Percentiles rank a stretch among this genome's conserved stretches.
These are phyloP conservation scores for Ylistrum balloti DNA, from an alignment of 1,140 invertebrate genomes.

Conservation along the genomic window DNA sequence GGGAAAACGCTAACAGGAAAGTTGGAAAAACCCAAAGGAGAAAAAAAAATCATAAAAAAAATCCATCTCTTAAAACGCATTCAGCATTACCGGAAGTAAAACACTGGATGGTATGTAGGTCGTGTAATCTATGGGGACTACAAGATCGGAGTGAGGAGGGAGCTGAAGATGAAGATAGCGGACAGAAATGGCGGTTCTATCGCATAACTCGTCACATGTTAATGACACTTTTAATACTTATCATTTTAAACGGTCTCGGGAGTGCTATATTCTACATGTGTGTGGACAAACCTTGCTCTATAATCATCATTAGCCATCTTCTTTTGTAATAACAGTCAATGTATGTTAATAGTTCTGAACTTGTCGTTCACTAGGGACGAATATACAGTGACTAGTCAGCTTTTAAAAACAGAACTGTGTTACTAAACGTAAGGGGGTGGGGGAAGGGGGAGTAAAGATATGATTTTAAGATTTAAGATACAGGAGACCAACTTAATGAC, in stretches of 20 bases:
- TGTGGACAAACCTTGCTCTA: not conserved
- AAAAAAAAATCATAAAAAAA: too few relatives aligned
- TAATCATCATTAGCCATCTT: not conserved
- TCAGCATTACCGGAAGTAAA: too few relatives aligned
- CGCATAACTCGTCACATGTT: not conserved
- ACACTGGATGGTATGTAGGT: not conserved
- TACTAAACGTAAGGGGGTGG: too few relatives aligned
- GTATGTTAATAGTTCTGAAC: too few relatives aligned
- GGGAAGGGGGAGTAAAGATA: too few relatives aligned
- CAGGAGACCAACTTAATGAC: too few relatives aligned
- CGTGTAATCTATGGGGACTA: not conserved
- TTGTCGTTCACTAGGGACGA: not conserved
- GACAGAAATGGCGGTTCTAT: not conserved
- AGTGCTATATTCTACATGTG: not conserved
- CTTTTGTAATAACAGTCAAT: not conserved
- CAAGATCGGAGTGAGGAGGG: not conserved
- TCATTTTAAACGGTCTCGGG: constrained; percentile 31
- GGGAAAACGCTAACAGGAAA: too few relatives aligned
- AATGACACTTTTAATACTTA: not conserved
- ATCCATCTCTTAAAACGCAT: too few relatives aligned
- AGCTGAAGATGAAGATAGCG: not conserved
- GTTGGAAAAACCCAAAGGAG: too few relatives aligned
- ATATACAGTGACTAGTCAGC: not conserved
- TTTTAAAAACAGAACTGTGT: too few relatives aligned
- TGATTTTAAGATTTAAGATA: too few relatives aligned